phyloP scores from a whole-genome alignment of 2,797 vertebrate genomes.

The Danio jaintianensis region DNA sequence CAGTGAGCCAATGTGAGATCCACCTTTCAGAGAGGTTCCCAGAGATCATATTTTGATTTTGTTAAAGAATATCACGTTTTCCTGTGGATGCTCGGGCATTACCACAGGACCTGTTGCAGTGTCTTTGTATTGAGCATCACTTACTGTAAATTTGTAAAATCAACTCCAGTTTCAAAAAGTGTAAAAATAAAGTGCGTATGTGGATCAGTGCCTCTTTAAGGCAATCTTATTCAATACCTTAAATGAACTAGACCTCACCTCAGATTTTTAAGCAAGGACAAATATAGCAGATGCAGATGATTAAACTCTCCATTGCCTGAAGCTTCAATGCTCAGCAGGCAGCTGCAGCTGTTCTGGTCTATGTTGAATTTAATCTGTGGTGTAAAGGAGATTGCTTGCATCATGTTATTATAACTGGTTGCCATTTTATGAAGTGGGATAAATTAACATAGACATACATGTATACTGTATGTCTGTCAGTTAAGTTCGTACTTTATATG shows the following conservation, averaged over 20 bases:
- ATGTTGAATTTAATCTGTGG: background rate
- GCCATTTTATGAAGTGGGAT: background rate
- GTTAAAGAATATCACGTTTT: too few relatives aligned
- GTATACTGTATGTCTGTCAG: slow-evolving; percentile 14
- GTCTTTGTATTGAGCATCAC: too few relatives aligned
- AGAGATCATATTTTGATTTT: too few relatives aligned
- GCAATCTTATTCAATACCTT: slow-evolving; percentile 14
- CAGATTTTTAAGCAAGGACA: slow-evolving; percentile 33
- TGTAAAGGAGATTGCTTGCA: background rate
- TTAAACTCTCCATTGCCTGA: slow-evolving; percentile 24
- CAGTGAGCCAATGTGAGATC: too few relatives aligned
- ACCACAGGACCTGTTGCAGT: too few relatives aligned
- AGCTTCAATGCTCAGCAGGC: slow-evolving; percentile 38
- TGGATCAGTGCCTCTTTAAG: background rate
- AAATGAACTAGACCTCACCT: slow-evolving; percentile 31
- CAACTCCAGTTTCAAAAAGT: too few relatives aligned
- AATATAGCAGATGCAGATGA: slow-evolving; percentile 29
- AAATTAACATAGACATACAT: slow-evolving; percentile 10
- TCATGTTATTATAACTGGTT: slow-evolving; percentile 2
- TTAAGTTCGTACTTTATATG: slow-evolving; percentile 37
- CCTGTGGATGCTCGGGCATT: too few relatives aligned
- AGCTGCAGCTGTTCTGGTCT: slow-evolving; percentile 10
- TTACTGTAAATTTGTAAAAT: too few relatives aligned
- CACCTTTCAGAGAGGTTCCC: too few relatives aligned
- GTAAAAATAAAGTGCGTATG: too few relatives aligned